Evolutionary conservation across 1,140 invertebrate genomes (phyloP).

Genomic region (Hypothenemus hampei): DNA sequence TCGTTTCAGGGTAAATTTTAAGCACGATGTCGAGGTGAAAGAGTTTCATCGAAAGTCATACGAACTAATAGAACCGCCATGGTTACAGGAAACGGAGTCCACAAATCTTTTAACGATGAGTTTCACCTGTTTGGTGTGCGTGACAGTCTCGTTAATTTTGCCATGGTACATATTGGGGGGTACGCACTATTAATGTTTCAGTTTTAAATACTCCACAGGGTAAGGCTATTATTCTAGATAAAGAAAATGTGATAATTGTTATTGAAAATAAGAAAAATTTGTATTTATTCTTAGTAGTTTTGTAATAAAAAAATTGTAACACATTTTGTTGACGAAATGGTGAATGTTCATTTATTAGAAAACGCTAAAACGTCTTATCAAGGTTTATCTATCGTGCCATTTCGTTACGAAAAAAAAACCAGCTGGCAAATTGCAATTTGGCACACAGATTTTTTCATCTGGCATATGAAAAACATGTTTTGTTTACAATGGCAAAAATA

Average conservation of each 20-base stretch:
- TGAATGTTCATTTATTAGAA: too few species aligned
- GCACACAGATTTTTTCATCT: neutral
- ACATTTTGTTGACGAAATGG: too few species aligned
- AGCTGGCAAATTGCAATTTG: too few species aligned
- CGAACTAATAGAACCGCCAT: slow-evolving; percentile 37
- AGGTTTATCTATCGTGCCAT: too few species aligned
- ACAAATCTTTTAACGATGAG: slow-evolving; percentile 35
- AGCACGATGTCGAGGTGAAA: slow-evolving; percentile 49
- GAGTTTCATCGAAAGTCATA: slow-evolving; percentile 44
- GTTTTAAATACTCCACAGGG: too few species aligned
- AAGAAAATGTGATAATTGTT: too few species aligned
- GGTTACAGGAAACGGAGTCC: slow-evolving; percentile 27
- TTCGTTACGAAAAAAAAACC: too few species aligned
- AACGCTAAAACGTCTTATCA: too few species aligned
- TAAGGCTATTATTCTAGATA: too few species aligned
- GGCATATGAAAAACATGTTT: neutral
- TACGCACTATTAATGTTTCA: neutral
- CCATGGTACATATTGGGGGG: slow-evolving; percentile 49
- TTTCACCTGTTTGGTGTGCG: slow-evolving; percentile 47
- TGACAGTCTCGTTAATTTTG: slow-evolving; percentile 48
- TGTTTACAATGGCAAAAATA: neutral
- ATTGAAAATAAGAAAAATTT: neutral
- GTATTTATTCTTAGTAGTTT: neutral
- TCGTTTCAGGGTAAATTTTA: slow-evolving; percentile 49
- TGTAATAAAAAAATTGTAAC: neutral